A percentile compares a stretch with the other conserved stretches of the same genome.
These are phyloP conservation scores for Stictocephala bisonia DNA, from an alignment of 2,888 invertebrate species.

Conservation along the genomic window DNA sequence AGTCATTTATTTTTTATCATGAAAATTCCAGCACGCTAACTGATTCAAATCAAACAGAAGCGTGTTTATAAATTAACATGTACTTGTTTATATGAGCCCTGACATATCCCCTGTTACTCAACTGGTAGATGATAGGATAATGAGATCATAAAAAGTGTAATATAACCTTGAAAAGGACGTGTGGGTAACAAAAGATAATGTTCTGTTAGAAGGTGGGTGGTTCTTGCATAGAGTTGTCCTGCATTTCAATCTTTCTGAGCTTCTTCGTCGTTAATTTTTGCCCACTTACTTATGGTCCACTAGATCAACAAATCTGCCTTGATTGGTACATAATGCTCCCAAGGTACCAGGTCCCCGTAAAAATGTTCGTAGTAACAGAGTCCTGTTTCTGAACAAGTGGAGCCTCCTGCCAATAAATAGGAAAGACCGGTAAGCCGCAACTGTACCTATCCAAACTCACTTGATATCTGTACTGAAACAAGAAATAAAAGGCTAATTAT, in stretches of 20 bases:
- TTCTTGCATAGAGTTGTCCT: constrained; percentile 77
- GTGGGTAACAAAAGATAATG: constrained; percentile 92
- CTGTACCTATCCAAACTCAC: constrained; percentile 95
- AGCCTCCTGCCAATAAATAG: constrained; percentile 88
- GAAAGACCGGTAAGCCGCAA: constrained; percentile 96
- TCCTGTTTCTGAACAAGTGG: constrained; percentile 90
- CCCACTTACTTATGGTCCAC: constrained; percentile 85
- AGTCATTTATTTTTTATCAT: no score
- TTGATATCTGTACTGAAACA: constrained; percentile 93
- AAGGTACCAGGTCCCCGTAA: constrained; percentile 79
- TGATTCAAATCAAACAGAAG: no score
- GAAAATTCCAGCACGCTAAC: no score
- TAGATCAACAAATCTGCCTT: constrained; percentile 84
- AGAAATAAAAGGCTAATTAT: no score
- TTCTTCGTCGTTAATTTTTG: constrained; percentile 75
- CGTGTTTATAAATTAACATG: no score
- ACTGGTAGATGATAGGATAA: no score
- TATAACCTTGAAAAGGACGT: constrained; percentile 74
- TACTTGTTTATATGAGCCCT: no score
- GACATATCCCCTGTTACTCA: no score
- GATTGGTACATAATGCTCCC: constrained; percentile 86
- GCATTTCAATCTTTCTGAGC: constrained; percentile 74
- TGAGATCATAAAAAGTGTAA: no score
- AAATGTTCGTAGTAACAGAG: constrained; percentile 97
- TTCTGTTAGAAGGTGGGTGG: constrained; percentile 83